Percentiles rank a stretch among this genome's conserved stretches.
These are phyloP conservation scores for Ophion obscuratus DNA, from an alignment of 2,888 invertebrate genomes.

Conservation along the genomic window DNA sequence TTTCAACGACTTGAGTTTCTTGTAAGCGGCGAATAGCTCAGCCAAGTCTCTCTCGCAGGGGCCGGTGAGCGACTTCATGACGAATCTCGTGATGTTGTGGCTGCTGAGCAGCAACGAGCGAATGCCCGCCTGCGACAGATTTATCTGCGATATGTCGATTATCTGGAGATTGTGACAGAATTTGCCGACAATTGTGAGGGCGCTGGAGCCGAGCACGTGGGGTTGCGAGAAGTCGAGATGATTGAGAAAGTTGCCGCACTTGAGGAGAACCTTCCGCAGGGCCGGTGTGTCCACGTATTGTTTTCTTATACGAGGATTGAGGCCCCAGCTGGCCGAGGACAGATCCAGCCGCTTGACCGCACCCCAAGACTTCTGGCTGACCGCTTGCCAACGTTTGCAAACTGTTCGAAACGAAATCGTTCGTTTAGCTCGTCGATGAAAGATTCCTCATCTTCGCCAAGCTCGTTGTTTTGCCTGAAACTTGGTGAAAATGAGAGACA, in stretches of 20 bases:
- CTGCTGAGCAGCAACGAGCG: conserved; percentile 85
- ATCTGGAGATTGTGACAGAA: conserved; percentile 86
- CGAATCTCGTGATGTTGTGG: conserved; percentile 84
- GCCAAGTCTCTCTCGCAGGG: conserved; percentile 78
- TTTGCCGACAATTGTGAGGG: conserved; percentile 86
- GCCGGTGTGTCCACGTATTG: conserved; percentile 70
- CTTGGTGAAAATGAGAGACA: too few species aligned
- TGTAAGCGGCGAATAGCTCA: conserved; percentile 76
- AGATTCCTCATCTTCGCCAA: background rate
- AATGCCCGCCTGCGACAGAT: conserved; percentile 85
- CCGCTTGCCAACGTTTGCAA: conserved; percentile 86
- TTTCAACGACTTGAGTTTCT: conserved; percentile 75
- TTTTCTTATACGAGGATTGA: conserved; percentile 44
- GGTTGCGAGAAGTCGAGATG: conserved; percentile 85
- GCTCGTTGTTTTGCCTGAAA: too few species aligned
- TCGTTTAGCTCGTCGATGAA: background rate
- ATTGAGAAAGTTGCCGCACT: conserved; percentile 84
- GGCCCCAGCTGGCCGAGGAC: conserved; percentile 72
- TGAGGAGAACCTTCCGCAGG: conserved; percentile 85
- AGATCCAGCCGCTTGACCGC: conserved; percentile 81
- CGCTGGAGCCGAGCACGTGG: conserved; percentile 85
- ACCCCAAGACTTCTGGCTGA: conserved; percentile 85
- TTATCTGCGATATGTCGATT: conserved; percentile 85
- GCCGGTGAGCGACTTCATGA: conserved; percentile 84
- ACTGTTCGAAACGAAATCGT: conserved; percentile 77